Evolutionary conservation across 2,888 invertebrate genomes (phyloP).

Genomic region (Lissonota sp.): DNA sequence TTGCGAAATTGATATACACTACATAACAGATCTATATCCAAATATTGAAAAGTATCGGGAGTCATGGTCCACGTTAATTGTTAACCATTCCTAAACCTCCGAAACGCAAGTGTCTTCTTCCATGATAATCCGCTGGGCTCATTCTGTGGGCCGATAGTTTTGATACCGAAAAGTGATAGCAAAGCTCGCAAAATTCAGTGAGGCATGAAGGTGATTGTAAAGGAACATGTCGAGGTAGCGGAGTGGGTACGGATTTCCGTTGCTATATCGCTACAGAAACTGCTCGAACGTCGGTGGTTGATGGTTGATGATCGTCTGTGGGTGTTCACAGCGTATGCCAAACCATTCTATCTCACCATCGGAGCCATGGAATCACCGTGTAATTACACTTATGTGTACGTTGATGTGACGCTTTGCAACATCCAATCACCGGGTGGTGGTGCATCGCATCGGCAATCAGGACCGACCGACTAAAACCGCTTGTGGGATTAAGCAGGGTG

Average conservation of each 20-base stretch:
- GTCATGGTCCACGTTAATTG: too few relatives aligned
- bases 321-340: slow-evolving; percentile 17
- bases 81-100: too few relatives aligned
- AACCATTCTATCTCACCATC: slow-evolving; percentile 26
- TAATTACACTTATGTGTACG: slow-evolving; percentile 48
- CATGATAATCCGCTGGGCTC: neutral
- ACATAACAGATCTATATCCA: too few relatives aligned
- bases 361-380: slow-evolving; percentile 23
- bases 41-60: too few relatives aligned
- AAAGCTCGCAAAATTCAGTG: slow-evolving; percentile 15
- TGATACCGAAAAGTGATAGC: slow-evolving; percentile 19
- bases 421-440: slow-evolving; percentile 29
- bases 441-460: slow-evolving; percentile 14
- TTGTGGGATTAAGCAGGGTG: slow-evolving; percentile 2
- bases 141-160: neutral
- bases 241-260: slow-evolving; percentile 14
- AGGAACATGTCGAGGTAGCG: neutral
- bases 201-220: neutral
- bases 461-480: slow-evolving; percentile 7
- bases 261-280: neutral
- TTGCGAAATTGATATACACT: too few relatives aligned
- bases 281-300: slow-evolving; percentile 14
- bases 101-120: neutral
- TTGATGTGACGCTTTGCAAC: slow-evolving; percentile 22
- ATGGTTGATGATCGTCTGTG: slow-evolving; percentile 18